Base-by-base conservation (phyloP, 2,888 invertebrate species). In the Pandemis heparana region DNA sequence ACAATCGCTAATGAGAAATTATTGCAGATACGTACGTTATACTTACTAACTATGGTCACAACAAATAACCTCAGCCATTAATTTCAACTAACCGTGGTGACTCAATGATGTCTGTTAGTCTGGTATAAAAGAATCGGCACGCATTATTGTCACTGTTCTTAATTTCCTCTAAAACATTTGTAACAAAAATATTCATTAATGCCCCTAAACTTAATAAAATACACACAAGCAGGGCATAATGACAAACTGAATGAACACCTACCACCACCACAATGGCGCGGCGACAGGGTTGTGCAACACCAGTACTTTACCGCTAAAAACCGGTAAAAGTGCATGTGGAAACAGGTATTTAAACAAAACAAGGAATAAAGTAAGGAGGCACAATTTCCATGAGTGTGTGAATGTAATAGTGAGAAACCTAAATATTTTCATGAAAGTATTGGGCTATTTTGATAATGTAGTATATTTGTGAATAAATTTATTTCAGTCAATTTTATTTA, bases 31-130 rank as follows among this genome's bases (percentile, higher is more conserved):
- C 48, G 64, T 74, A 69, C 69, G 59, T 63, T 84, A 88, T 86
- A 89, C 18, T 62, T 18, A 80, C 84, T 89, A 89, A 83, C 80
- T 85, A 89, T 88, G 56, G 89, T 91, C 91, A 94, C 89, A 93
- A 94, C 91, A 94, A 92, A 93, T 94, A 94, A 94, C 93, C 93
- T 92, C 85, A 90, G 90, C 85, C 85, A 91, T 88, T 84, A 87
- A 88, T 89, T 92, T 84, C 79, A 89, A 91, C 94, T 92, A 84
- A 94, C 94, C 94, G 93, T 92, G 91, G 86, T 92, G 92, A 92
- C 90, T 90, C 90, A 89, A 89, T 86, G 85, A 83, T 86, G 84
- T 83, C 84, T 87, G 84, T 90, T 89, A 92, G 82, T 91, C 92
- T 80, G 90, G 91, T 92, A 92, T 89, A 92, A 90, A 90, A 87